These are phyloP conservation scores for Aphidius ervi DNA, from an alignment of 1,140 invertebrate genomes.

Conservation along the genomic window DNA sequence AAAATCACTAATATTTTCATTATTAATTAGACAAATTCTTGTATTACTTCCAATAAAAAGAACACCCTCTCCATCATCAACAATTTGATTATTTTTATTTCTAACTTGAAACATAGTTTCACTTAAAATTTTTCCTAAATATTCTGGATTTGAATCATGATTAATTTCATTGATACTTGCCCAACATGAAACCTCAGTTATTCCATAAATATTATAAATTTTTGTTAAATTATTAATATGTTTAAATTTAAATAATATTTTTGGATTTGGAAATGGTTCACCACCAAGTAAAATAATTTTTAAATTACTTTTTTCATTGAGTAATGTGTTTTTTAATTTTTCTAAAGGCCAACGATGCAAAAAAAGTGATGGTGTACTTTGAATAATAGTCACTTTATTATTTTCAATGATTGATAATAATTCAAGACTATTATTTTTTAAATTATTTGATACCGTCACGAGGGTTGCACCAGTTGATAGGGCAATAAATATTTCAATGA, in stretches of 20 bases:
- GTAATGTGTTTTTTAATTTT: constrained; percentile 56
- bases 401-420: constrained; percentile 50
- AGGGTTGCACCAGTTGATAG: constrained; percentile 62
- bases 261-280: constrained; percentile 56
- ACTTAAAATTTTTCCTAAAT: constrained; percentile 59
- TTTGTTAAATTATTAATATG: constrained; percentile 53
- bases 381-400: constrained; percentile 62
- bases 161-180: constrained; percentile 60
- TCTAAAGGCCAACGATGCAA: constrained; percentile 53
- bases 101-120: constrained; percentile 60
- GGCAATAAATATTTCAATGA: constrained; percentile 71
- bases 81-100: constrained; percentile 33
- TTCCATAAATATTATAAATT: constrained; percentile 76
- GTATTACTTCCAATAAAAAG: constrained; percentile 61
- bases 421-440: constrained; percentile 50
- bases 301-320: constrained; percentile 53
- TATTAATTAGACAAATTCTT: constrained; percentile 60
- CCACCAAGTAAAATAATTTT: constrained; percentile 62
- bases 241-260: constrained; percentile 51
- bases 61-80: constrained; percentile 52
- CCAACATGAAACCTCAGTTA: constrained; percentile 84
- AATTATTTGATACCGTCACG: constrained; percentile 57
- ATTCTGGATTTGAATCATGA: constrained; percentile 23
- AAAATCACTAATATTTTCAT: constrained; percentile 48
- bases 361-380: constrained; percentile 74